A percentile compares a stretch with the other conserved stretches of the same genome.
Conservation (phyloP, 2,888 invertebrate genomes). For the Galerucella calmariensis region DNA sequence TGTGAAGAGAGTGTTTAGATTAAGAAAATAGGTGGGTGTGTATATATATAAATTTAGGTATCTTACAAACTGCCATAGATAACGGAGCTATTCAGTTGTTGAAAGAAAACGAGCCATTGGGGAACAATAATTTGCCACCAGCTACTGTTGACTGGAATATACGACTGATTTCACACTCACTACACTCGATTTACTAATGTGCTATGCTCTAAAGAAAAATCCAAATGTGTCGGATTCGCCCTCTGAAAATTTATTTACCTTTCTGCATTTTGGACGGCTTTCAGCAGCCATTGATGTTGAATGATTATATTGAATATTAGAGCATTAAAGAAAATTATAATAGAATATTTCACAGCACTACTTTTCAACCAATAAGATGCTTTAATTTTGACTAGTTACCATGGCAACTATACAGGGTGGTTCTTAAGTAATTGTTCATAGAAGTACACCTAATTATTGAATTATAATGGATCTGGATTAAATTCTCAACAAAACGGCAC, state of each 20-base stretch:
- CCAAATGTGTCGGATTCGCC: conserved; percentile 5
- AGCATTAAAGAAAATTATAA: no score
- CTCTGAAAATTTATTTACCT: background rate
- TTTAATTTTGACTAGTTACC: no score
- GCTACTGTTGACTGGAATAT: conserved; percentile 40
- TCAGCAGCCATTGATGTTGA: no score
- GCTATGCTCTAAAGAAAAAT: conserved; percentile 16
- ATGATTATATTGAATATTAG: no score
- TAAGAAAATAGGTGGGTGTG: background rate
- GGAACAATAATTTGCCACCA: conserved; percentile 41
- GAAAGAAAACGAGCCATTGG: conserved; percentile 38
- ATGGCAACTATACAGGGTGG: no score
- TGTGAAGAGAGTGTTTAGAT: background rate
- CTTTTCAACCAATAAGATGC: no score
- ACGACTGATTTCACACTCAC: conserved; percentile 34
- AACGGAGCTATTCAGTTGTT: conserved; percentile 32
- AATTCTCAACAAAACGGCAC: no score
- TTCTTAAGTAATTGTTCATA: no score
- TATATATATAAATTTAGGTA: conserved; percentile 24
- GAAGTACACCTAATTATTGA: no score
- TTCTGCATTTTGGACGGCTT: background rate
- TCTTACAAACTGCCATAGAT: conserved; percentile 35
- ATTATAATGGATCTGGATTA: no score
- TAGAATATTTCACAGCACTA: no score
- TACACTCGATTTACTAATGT: conserved; percentile 37